Evolutionary conservation across 1,140 invertebrate genomes (phyloP).

Genomic region (Brachystomella parvula): DNA sequence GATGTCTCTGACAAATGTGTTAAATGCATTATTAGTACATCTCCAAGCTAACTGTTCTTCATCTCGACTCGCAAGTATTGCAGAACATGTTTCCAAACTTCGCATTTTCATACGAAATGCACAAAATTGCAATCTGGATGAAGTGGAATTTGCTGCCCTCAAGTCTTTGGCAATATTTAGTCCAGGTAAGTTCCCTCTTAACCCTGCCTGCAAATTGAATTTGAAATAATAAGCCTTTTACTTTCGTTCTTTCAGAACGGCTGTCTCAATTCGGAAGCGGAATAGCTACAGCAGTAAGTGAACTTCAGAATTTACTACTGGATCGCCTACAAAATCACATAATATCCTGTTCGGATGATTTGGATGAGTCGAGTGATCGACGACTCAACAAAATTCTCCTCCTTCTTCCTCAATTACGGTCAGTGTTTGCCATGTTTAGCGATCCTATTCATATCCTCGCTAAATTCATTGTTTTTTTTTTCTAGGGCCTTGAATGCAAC

Average conservation of each 20-base stretch:
- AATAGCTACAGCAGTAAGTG: constrained; percentile 54
- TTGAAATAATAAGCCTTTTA: not conserved
- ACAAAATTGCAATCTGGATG: constrained; percentile 64
- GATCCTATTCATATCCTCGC: no score
- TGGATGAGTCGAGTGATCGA: constrained; percentile 5
- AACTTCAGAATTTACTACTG: constrained; percentile 54
- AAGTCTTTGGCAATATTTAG: constrained; percentile 77
- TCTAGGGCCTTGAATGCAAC: constrained; percentile 52
- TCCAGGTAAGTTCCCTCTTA: constrained; percentile 49
- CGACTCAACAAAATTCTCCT: constrained; percentile 24
- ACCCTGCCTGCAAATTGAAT: no score
- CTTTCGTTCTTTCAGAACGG: constrained; percentile 25
- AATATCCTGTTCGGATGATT: constrained; percentile 10
- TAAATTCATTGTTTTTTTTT: not conserved
- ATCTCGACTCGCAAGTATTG: constrained; percentile 24
- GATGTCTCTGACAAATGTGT: constrained; percentile 69
- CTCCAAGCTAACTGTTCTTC: constrained; percentile 43
- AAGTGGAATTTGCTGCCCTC: constrained; percentile 82
- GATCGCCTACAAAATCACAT: constrained; percentile 40
- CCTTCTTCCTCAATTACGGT: constrained; percentile 33
- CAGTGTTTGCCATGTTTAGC: no score
- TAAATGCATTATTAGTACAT: constrained; percentile 68
- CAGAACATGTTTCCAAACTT: constrained; percentile 71
- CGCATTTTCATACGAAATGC: constrained; percentile 73
- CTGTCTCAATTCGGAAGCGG: constrained; percentile 20